Evolutionary conservation across 2,797 vertebrate species (phyloP), one percentile per base, ranked within the genome.

Genomic region (Ceryle rudis): DNA sequence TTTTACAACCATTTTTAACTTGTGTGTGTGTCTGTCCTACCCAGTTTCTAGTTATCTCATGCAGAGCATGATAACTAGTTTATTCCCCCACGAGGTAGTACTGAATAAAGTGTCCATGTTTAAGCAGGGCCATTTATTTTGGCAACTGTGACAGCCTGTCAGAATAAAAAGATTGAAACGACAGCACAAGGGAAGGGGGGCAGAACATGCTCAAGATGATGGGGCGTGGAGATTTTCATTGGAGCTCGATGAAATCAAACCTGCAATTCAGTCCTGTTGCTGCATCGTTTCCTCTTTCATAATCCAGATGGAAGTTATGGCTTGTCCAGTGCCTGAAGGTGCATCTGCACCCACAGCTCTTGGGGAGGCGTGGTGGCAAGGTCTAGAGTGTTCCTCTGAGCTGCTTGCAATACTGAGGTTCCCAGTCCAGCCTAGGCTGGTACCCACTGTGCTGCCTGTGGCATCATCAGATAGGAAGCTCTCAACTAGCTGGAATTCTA

Each of bases 281-380:
- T 58, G 51, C 78, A 73, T 85, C 21, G 5, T 58, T 92, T 94
- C 86, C 70, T 92, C 58, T 90, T 93, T 94, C 78, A 31, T 67
- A 89, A 77, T 69, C 21, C 67, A 46, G 19, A 26, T 0, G 2
- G 93, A 91, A 86, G 47, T 57, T n/a, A 2, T 1, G 2, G 66
- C 23, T 84, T 65, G 62, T 28, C 44, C 66, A 39, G 46, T 0
- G 0, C 81, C 70, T 4, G 3, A 65, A 89, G 73, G 31, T 92
- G n/a, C 3, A 1, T 84, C 70, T 89, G 67, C 29, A 66, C 35
- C 64, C 17, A 2, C 74, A 44, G 46, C 60, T 85, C 17, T 44
- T 47, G 51, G 66, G 2, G 31, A 69, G 42, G 26, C 3, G 0
- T 23, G 35, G 29, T 57, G 37, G 35, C 52, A 13, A 0, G 0